Evolutionary conservation across 2,113 vertebrate species (phyloP).

Genomic region (Hippocampus mohnikei): DNA sequence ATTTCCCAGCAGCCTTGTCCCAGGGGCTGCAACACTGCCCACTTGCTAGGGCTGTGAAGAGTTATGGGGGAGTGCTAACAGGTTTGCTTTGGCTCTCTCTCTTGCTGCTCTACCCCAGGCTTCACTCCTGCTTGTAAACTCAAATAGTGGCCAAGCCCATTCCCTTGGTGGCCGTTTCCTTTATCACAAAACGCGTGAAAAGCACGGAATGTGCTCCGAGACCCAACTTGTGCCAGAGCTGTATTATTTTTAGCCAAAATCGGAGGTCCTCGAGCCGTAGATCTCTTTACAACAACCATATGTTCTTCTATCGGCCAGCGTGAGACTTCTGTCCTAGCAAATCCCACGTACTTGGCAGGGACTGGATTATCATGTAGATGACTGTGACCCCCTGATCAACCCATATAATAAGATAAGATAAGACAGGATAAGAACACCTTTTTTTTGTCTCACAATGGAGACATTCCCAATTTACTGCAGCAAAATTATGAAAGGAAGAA

Average conservation of each 20-base stretch:
- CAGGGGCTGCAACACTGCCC: constrained; percentile 56
- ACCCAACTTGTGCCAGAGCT: constrained; percentile 22
- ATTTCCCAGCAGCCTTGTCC: constrained; percentile 66
- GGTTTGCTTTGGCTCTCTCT: constrained; percentile 57
- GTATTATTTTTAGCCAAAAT: constrained; percentile 21
- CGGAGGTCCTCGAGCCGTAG: constrained; percentile 11
- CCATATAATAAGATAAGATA: constrained; percentile 2
- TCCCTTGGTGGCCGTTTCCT: constrained; percentile 54
- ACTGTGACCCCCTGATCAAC: constrained; percentile 49
- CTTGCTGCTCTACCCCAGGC: constrained; percentile 46
- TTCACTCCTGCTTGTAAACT: constrained; percentile 62
- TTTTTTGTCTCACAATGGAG: no score
- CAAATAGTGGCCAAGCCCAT: constrained; percentile 52
- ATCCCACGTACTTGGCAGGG: constrained; percentile 23
- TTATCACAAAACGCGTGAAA: constrained; percentile 54
- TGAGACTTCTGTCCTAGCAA: constrained; percentile 14
- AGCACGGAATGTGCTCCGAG: constrained; percentile 50
- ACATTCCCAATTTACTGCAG: no score
- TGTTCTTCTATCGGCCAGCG: not conserved
- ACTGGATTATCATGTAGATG: constrained; percentile 36
- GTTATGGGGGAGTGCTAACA: constrained; percentile 65
- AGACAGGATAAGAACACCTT: no score
- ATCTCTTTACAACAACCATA: not conserved
- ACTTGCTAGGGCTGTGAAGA: constrained; percentile 57
- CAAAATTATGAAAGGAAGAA: no score